Base-by-base conservation (phyloP, 2,797 vertebrate genomes). In the Helicolenus hilgendorfi region DNA sequence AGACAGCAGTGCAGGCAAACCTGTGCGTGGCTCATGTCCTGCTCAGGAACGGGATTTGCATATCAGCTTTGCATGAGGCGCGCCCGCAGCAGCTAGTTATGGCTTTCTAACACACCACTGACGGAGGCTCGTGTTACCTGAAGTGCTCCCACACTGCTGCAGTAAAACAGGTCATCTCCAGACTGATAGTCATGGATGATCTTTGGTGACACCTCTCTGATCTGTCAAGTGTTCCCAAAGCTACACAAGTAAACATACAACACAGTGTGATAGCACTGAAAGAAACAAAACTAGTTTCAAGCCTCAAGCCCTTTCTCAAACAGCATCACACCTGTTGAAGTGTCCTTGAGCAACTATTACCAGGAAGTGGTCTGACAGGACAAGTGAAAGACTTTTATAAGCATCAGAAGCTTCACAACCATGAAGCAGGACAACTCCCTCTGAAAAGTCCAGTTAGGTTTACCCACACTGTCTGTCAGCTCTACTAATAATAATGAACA, bases 21-120 rank as follows among this genome's bases (percentile, higher is more conserved):
- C 38, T 36, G 15, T 26, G 1, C 5, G 24, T 18, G 27, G 55
- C 33, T 80, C 38, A n/a, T 69, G 24, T 31, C 53, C 65, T 27
- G 56, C 41, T 11, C 56, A 1, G 18, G 24, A 18, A 18, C 26
- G 45, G 31, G 7, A 90, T 96, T 96, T 96, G 94, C 94, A 96
- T 96, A 96, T 96, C 58, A 15, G 3, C 0, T 96, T 96, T 96
- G 93, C 94, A 95, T 96, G 87, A 84, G 83, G 79, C 1, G 71
- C 69, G 18, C 20, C 88, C 31, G 29, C 83, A 92, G 78, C 91
- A 88, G 93, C 92, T 82, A 94, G 75, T 79, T 88, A 56, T 86
- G 88, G 79, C 72, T 86, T 84, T 74, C 76, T 69, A 77, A 77
- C 82, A 77, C 82, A 91, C 85, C 87, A 65, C 53, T 22, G 77